Evolutionary conservation across 2,888 invertebrate genomes (phyloP).

Genomic region (Melanophora roralis): DNA sequence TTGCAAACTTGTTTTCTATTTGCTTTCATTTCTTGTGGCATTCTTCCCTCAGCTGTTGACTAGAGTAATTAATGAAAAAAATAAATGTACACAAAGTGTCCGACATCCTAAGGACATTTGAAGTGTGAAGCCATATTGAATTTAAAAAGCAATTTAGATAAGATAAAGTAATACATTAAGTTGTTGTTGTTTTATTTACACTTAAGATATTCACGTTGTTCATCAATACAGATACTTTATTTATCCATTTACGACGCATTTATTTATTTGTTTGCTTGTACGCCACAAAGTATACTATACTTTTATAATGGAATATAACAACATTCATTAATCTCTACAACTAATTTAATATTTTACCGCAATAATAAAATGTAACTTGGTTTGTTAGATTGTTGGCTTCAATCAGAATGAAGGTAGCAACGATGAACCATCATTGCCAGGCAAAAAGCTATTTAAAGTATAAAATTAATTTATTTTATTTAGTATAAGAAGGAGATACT

Average conservation of each 20-base stretch:
- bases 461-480: slow-evolving; percentile 55
- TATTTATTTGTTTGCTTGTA: background rate
- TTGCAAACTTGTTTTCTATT: background rate
- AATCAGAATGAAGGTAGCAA: background rate
- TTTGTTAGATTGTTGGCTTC: slow-evolving; percentile 6
- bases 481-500: slow-evolving; percentile 3
- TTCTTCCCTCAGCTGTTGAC: slow-evolving; percentile 11
- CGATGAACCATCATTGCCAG: slow-evolving; percentile 15
- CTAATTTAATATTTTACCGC: slow-evolving; percentile 3
- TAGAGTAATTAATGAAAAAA: background rate
- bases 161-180: slow-evolving; percentile 51
- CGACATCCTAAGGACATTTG: slow-evolving; percentile 39
- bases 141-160: slow-evolving; percentile 64
- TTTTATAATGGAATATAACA: background rate
- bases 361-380: background rate
- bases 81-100: background rate
- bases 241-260: background rate
- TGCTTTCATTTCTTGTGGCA: background rate
- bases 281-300: slow-evolving; percentile 37
- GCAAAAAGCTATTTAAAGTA: slow-evolving; percentile 42
- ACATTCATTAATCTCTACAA: background rate
- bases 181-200: slow-evolving; percentile 32
- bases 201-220: slow-evolving; percentile 12
- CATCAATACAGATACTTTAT: background rate
- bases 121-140: slow-evolving; percentile 61